Evolutionary conservation across 2,113 vertebrate species (phyloP).

Genomic region (Dasyprocta punctata): DNA sequence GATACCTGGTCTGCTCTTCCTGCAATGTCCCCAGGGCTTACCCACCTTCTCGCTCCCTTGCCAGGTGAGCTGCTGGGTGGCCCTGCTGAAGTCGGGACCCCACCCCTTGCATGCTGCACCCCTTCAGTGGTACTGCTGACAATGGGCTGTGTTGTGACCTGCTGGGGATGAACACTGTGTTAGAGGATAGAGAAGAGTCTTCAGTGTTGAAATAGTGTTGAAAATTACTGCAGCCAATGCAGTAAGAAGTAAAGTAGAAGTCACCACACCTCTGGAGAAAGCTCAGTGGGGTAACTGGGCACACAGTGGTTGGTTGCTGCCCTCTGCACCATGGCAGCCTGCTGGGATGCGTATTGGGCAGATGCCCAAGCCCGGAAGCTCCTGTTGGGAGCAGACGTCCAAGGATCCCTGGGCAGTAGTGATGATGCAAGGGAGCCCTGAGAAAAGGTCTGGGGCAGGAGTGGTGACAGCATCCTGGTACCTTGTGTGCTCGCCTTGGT

Average conservation of each 20-base stretch:
- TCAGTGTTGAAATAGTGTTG: background rate
- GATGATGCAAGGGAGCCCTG: background rate
- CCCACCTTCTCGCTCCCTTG: background rate
- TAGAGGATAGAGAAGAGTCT: background rate
- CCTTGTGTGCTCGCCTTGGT: background rate
- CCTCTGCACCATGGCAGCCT: background rate
- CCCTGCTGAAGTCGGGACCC: accelerated
- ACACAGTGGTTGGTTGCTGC: accelerated
- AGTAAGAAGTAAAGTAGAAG: background rate
- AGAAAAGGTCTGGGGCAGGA: background rate
- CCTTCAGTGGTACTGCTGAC: background rate
- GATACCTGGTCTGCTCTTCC: background rate
- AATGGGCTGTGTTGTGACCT: background rate
- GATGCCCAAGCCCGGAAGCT: background rate
- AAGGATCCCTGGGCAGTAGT: background rate
- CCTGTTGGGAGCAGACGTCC: background rate
- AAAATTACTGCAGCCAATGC: background rate
- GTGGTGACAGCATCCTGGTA: background rate
- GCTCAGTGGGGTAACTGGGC: background rate
- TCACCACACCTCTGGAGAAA: background rate
- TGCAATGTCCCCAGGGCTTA: background rate
- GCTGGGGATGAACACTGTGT: background rate
- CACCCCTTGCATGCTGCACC: background rate
- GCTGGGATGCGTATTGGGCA: too few relatives aligned
- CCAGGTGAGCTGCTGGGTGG: background rate